Evolutionary conservation across 2,888 invertebrate species (phyloP).

Genomic region (Folsomia manolachei): DNA sequence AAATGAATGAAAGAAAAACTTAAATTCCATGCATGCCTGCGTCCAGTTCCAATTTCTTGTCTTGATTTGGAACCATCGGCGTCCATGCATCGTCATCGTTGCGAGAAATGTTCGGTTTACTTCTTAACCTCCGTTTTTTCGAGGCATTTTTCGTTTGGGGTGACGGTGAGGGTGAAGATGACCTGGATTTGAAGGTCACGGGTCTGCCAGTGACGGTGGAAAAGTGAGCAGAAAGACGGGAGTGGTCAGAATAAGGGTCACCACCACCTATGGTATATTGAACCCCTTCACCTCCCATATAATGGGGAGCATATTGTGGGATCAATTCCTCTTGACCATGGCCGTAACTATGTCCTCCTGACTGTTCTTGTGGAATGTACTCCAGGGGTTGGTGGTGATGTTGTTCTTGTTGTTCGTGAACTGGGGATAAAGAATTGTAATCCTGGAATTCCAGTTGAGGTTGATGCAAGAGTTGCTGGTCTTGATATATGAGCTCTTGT

Average conservation of each 20-base stretch:
- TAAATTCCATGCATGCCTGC: not conserved
- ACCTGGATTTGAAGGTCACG: not conserved
- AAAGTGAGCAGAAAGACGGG: not conserved
- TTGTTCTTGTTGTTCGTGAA: not conserved
- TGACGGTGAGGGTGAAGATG: too few relatives aligned
- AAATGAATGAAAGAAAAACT: not conserved
- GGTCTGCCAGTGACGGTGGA: not conserved
- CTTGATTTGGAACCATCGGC: not conserved
- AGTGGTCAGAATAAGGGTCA: not conserved
- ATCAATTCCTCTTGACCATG: not conserved
- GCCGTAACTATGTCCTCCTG: not conserved
- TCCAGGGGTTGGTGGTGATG: not conserved
- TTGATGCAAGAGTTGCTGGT: not conserved
- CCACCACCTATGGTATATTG: not conserved
- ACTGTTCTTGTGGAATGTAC: not conserved
- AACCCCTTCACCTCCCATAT: not conserved
- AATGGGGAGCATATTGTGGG: not conserved
- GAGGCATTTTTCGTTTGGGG: not conserved
- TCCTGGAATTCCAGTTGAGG: not conserved
- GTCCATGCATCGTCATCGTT: not conserved
- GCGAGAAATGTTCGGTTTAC: not conserved
- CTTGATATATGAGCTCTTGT: not conserved
- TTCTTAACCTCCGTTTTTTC: not conserved
- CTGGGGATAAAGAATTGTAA: not conserved
- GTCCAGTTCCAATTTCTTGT: not conserved